Evolutionary conservation across 2,113 vertebrate species (phyloP), one percentile per base, ranked within the genome.

Genomic region (Atherinomorus stipes): DNA sequence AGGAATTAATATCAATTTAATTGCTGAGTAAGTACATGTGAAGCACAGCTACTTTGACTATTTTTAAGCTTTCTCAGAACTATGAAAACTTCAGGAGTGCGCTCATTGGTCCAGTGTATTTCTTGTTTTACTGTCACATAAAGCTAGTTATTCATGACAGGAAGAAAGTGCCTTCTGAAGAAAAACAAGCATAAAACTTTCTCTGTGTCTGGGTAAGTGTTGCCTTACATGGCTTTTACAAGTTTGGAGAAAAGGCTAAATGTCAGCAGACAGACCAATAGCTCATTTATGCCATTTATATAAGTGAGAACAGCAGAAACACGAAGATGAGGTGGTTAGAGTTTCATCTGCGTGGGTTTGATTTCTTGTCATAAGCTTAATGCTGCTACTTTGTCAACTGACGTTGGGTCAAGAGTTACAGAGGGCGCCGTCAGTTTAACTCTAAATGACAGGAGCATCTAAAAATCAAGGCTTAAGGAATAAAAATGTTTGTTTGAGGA

Each of bases 351-450:
- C 63, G 74, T 52, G 38, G 40, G 63, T 45, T 72, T 75, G 45
- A 45, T 85, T 76, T 85, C 51, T 56, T 21, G 60, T 80, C 71
- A 70, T 66, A 75, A 40, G 28, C 47, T 51, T 12, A 58, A 78
- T n/a, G 38, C 40, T 76, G 42, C 69, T 71, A 69, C 59, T 83
- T 78, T 67, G 73, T 40, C 40, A 54, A 22, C 73, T 83, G 47
- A 71, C 71, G 74, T n/a, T 25, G 45, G 47, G 76, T 74, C 70
- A 80, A 51, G 52, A 77, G 74, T 75, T 63, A 49, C 12, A 40
- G 23, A 52, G 53, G 47, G 44, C 40, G 57, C 56, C 42, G 44
- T 51, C 23, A 42, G 52, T 56, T 16, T 59, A 45, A 4, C 47
- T 56, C 25, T 51, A 26, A 37, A 34, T 63, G 22, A 19, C 21